Evolutionary conservation across 2,797 vertebrate species (phyloP).

Genomic region (Peromyscus attwateri): DNA sequence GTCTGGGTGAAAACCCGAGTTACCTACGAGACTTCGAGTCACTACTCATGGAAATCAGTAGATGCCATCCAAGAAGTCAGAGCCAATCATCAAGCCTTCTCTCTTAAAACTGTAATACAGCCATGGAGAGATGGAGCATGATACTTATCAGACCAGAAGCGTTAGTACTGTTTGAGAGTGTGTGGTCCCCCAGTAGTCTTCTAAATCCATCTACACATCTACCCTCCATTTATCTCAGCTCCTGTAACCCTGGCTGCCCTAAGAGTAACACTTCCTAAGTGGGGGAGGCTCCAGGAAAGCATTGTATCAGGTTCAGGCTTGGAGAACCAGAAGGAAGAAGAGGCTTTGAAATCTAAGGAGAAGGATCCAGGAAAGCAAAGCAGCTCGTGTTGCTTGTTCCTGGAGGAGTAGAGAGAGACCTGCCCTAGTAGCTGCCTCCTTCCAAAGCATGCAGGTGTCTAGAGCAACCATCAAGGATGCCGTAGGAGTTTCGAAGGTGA

Average conservation of each 20-base stretch:
- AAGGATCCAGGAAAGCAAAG: not conserved
- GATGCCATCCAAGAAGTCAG: not conserved
- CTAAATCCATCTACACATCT: not conserved
- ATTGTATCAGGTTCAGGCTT: not conserved
- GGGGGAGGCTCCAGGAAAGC: not conserved
- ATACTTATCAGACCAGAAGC: not conserved
- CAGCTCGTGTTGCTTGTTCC: not conserved
- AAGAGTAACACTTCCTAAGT: not conserved
- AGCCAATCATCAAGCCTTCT: not conserved
- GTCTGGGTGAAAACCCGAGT: not conserved
- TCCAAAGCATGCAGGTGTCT: not conserved
- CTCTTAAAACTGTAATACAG: not conserved
- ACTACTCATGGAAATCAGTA: not conserved
- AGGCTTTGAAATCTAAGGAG: not conserved
- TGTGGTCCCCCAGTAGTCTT: not conserved
- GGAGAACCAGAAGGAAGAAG: not conserved
- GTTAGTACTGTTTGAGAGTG: not conserved
- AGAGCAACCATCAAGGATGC: not conserved
- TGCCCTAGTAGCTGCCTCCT: not conserved
- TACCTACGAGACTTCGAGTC: not conserved
- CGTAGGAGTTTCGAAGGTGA: not conserved
- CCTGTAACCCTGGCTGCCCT: not conserved
- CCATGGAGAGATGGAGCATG: not conserved
- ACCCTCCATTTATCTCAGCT: not conserved
- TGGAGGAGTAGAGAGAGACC: not conserved